Evolutionary conservation across 1,140 invertebrate species (phyloP).

Genomic region (Cyclargus thomasi): DNA sequence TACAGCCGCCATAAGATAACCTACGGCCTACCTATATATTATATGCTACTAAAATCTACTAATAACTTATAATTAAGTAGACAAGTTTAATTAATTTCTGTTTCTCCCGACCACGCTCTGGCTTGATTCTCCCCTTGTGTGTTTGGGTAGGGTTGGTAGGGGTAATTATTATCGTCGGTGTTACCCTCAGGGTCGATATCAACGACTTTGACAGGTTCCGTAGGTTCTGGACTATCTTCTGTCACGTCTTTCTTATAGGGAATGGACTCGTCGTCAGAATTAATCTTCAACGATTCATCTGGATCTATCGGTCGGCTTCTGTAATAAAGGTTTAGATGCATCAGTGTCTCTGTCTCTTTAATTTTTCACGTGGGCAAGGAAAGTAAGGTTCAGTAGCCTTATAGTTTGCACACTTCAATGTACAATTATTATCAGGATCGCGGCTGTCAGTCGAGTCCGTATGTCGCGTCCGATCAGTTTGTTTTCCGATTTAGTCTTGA

Average conservation of each 20-base stretch:
- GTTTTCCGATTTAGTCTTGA: too few species aligned
- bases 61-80: too few species aligned
- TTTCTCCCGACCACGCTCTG: conserved; percentile 55
- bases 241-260: conserved; percentile 63
- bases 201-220: conserved; percentile 42
- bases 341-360: too few species aligned
- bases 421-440: too few species aligned
- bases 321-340: conserved; percentile 21
- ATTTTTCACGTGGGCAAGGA: too few species aligned
- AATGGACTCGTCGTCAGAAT: conserved; percentile 64
- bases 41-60: too few species aligned
- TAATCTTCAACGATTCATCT: conserved; percentile 58
- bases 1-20: too few species aligned
- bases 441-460: too few species aligned
- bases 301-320: conserved; percentile 54
- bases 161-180: conserved; percentile 33
- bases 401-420: too few species aligned
- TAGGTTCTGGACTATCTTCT: conserved; percentile 57
- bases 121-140: conserved; percentile 12
- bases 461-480: too few species aligned
- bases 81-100: conserved; percentile 57
- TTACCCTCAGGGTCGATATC: conserved; percentile 28
- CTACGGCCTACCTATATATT: too few species aligned
- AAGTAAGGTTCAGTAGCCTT: too few species aligned
- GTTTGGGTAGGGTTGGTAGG: background rate